Evolutionary conservation across 2,113 vertebrate species (phyloP).

Genomic region (Miniopterus natalensis): DNA sequence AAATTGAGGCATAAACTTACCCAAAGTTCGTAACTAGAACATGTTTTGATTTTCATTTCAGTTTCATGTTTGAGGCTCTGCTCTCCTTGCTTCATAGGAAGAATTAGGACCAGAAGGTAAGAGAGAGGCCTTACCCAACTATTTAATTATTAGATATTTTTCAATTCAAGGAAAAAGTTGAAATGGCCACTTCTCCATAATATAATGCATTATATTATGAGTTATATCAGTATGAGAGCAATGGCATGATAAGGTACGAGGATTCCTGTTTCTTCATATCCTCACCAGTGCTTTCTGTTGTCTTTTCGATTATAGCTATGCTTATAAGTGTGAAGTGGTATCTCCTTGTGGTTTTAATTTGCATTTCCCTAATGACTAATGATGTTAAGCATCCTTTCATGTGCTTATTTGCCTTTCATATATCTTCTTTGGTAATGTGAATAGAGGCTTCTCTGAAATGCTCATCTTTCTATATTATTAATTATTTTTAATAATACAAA

Average conservation of each 20-base stretch:
- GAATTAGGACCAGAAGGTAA: background rate
- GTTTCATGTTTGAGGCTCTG: background rate
- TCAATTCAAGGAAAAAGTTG: background rate
- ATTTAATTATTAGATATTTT: background rate
- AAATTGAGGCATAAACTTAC: slow-evolving; percentile 34
- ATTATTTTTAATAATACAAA: slow-evolving; percentile 1
- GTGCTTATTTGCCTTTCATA: background rate
- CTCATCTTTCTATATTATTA: background rate
- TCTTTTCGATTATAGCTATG: background rate
- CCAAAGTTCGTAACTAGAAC: background rate
- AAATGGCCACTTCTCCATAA: background rate
- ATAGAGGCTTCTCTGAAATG: background rate
- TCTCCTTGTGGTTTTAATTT: slow-evolving; percentile 12
- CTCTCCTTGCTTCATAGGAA: background rate
- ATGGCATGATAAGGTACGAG: background rate
- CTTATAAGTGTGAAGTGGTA: background rate
- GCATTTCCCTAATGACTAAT: slow-evolving; percentile 25
- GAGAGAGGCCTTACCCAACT: background rate
- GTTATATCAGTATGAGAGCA: background rate
- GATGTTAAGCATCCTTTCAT: background rate
- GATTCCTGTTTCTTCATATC: background rate
- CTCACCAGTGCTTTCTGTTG: background rate
- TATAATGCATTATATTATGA: background rate
- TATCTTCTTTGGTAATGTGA: background rate
- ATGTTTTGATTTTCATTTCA: background rate